A percentile compares a stretch with the other conserved stretches of the same genome.
Conservation (phyloP, 2,113 vertebrate genomes). For the Halichoerus grypus region DNA sequence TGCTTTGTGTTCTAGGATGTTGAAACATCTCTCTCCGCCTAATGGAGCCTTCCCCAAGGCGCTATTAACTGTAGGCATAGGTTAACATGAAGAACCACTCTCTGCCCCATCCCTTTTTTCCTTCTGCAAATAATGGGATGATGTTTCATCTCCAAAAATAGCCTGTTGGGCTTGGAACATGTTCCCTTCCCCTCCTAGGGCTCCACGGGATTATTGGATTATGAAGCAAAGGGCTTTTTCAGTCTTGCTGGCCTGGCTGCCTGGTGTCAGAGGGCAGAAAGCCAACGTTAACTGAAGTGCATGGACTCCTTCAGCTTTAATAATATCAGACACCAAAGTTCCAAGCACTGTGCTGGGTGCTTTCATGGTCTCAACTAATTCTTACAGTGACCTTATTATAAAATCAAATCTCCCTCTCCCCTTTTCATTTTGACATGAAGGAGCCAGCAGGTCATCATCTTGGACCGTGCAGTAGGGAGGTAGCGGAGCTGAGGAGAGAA, state of each 20-base stretch:
- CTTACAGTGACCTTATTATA: not conserved
- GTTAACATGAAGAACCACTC: not conserved
- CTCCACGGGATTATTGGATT: conserved; percentile 60
- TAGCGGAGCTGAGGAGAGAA: not conserved
- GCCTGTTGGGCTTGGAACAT: conserved; percentile 40
- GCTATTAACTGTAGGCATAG: not conserved
- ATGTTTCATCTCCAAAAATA: conserved; percentile 66
- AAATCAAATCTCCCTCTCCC: not conserved
- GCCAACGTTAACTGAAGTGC: not conserved
- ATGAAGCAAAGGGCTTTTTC: conserved; percentile 38
- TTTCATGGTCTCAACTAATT: not conserved
- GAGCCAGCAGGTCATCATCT: not conserved
- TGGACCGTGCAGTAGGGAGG: too few species aligned
- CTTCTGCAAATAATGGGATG: conserved; percentile 55
- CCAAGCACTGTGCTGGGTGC: not conserved
- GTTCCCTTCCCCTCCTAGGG: not conserved
- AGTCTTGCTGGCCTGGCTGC: not conserved
- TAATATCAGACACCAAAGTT: not conserved
- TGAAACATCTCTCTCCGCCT: conserved; percentile 12
- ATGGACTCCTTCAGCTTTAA: not conserved
- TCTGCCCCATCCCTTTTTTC: not conserved
- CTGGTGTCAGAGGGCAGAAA: not conserved
- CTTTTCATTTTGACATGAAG: not conserved
- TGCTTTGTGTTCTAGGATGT: conserved; percentile 64
- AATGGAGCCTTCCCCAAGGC: conserved; percentile 60